These are phyloP conservation scores for Agriotes lineatus DNA, from an alignment of 2,888 invertebrate species.

Conservation along the genomic window DNA sequence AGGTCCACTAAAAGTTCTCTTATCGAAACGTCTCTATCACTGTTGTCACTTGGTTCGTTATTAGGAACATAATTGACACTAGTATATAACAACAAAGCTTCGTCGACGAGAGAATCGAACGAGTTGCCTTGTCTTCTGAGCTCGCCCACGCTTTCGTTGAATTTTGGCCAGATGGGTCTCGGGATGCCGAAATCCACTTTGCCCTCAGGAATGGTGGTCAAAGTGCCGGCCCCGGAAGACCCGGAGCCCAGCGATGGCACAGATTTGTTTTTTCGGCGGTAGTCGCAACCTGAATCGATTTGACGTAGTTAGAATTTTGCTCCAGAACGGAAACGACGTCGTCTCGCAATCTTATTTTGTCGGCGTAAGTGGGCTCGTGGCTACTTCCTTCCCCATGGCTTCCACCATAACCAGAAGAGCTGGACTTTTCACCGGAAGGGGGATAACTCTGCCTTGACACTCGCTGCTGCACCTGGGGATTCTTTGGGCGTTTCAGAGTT, in stretches of 20 bases:
- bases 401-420: conserved; percentile 64
- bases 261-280: conserved; percentile 54
- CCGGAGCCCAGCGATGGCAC: conserved; percentile 55
- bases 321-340: conserved; percentile 61
- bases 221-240: conserved; percentile 58
- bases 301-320: conserved; percentile 63
- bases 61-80: conserved; percentile 58
- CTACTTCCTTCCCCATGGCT: conserved; percentile 56
- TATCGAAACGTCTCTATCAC: conserved; percentile 57
- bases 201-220: conserved; percentile 68
- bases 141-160: conserved; percentile 38
- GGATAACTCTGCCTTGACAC: conserved; percentile 48
- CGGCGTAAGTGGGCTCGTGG: conserved; percentile 52
- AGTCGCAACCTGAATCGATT: conserved; percentile 60
- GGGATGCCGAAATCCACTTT: conserved; percentile 64
- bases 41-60: conserved; percentile 29
- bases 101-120: conserved; percentile 64
- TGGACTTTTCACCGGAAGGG: conserved; percentile 58
- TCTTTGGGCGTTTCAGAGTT: conserved; percentile 23
- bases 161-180: conserved; percentile 65
- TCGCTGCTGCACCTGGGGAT: conserved; percentile 1
- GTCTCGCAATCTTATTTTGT: conserved; percentile 54
- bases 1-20: conserved; percentile 64
- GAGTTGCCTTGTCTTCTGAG: conserved; percentile 44
- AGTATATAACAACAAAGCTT: conserved; percentile 63